Percentiles rank a stretch among this genome's conserved stretches.
These are phyloP conservation scores for Hestina assimilis DNA, from an alignment of 1,140 invertebrate species.

Conservation along the genomic window DNA sequence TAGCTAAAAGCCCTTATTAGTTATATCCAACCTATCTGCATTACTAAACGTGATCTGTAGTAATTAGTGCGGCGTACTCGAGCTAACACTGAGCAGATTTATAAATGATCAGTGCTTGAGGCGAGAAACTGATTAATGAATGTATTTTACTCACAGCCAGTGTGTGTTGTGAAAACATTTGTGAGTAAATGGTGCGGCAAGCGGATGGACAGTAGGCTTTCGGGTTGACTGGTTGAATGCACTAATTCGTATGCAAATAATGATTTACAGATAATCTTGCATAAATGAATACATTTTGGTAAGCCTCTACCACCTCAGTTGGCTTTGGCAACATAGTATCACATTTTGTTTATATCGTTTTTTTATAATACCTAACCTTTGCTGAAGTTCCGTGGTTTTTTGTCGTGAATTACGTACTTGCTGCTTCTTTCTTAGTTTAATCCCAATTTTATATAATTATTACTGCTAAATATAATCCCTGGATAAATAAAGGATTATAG, in stretches of 20 bases:
- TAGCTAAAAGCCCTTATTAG: background rate
- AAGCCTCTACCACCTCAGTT: too few relatives aligned
- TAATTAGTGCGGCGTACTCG: background rate
- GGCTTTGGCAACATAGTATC: too few relatives aligned
- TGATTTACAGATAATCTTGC: background rate
- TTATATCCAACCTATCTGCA: background rate
- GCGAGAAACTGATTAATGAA: slow-evolving; percentile 30
- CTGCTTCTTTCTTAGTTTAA: too few relatives aligned
- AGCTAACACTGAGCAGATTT: background rate
- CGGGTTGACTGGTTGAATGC: slow-evolving; percentile 44
- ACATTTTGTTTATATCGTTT: too few relatives aligned
- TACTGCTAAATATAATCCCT: too few relatives aligned
- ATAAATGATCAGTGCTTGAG: slow-evolving; percentile 4
- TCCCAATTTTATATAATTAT: too few relatives aligned
- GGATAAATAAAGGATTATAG: too few relatives aligned
- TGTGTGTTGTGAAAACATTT: slow-evolving; percentile 40
- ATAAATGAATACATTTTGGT: too few relatives aligned
- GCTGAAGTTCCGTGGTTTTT: too few relatives aligned
- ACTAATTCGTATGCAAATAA: slow-evolving; percentile 49
- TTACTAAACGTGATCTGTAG: background rate
- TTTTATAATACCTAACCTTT: too few relatives aligned
- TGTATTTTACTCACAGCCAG: slow-evolving; percentile 34
- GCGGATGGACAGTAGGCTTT: slow-evolving; percentile 38
- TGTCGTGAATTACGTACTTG: too few relatives aligned
- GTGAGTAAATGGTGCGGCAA: slow-evolving; percentile 45